Base-by-base conservation (phyloP, 2,113 vertebrate species). In the Pygoscelis antarcticus region DNA sequence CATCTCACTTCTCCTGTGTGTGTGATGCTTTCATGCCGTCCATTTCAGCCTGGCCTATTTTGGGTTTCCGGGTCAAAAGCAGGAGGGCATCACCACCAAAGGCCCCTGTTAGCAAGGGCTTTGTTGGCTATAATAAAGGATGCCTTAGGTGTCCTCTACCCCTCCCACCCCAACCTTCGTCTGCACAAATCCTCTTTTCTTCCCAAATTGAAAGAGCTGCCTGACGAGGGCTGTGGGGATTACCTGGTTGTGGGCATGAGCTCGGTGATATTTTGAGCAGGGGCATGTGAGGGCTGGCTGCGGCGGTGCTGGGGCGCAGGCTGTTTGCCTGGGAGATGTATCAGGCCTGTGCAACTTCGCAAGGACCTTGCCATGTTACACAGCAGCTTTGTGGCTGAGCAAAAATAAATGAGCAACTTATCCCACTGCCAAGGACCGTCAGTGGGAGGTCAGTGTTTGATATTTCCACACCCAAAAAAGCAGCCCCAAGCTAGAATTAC, bases 401-500 rank as follows among this genome's bases (percentile, higher is more conserved):
- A 64, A 80, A 96, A 94, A 75, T 95, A 93, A 96, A 96, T 61
- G 91, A 96, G 75, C 1, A 69, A 58, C 94, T 94, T 95, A 97
- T 97, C 94, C 97, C 81, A 29, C 83, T 96, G 96, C 94, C 96
- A 97, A 89, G 85, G 89, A 51, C 44, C 71, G 0, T 84, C 97
- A 89, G 93, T 94, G 94, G 90, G 89, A 96, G 90, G 93, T 96
- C 86, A 95, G 94, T 93, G 93, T 91, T 97, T 96, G 91, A 96
- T 96, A 97, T 95, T 95, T 96, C 97, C 97, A 96, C 96, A 91
- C 95, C 97, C 97, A 79, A 86, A 91, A 95, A 97, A 96, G 92
- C 66, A 87, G 87, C 83, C 93, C 82, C 81, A 47, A 95, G 96
- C 93, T 97, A 97, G 94, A 96, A 84, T 90, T 60, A 74, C 60